Conservation (phyloP, 37 sponge, comb jelly and placozoan genomes). For the Aphrocallistes beatrix region DNA sequence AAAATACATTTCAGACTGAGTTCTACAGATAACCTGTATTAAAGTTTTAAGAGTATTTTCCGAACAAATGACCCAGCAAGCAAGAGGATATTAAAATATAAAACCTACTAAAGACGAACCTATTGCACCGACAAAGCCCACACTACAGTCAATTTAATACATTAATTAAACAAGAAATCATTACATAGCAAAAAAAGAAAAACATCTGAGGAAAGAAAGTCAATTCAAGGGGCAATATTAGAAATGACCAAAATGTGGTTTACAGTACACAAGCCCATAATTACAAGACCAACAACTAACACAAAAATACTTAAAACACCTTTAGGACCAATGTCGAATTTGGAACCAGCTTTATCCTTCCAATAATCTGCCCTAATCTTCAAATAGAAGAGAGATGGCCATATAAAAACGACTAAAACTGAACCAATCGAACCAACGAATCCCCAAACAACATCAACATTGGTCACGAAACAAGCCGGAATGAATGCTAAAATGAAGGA, state of each 20-base stretch:
- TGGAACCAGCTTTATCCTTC: background rate
- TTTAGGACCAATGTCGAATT: background rate
- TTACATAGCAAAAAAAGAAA: too few species aligned
- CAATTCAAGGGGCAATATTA: too few species aligned
- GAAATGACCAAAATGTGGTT: background rate
- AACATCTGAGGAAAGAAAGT: too few species aligned
- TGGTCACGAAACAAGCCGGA: conserved; percentile 42
- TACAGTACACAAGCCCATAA: background rate
- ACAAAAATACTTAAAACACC: background rate
- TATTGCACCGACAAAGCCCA: too few species aligned
- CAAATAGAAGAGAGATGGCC: conserved; percentile 54
- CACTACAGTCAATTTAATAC: too few species aligned
- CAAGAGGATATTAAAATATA: too few species aligned
- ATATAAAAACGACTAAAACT: conserved; percentile 50
- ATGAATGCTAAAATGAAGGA: conserved; percentile 47
- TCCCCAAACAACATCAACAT: conserved; percentile 58
- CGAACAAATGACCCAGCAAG: too few species aligned
- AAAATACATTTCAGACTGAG: too few species aligned
- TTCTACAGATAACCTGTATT: too few species aligned
- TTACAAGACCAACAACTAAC: background rate
- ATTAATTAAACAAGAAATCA: too few species aligned
- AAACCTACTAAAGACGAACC: too few species aligned
- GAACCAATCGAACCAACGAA: conserved; percentile 59
- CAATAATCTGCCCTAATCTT: conserved; percentile 28
- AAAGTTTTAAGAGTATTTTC: too few species aligned